These are phyloP conservation scores for Triplophysa bombifrons DNA, from an alignment of 2,797 vertebrate genomes.

Conservation along the genomic window DNA sequence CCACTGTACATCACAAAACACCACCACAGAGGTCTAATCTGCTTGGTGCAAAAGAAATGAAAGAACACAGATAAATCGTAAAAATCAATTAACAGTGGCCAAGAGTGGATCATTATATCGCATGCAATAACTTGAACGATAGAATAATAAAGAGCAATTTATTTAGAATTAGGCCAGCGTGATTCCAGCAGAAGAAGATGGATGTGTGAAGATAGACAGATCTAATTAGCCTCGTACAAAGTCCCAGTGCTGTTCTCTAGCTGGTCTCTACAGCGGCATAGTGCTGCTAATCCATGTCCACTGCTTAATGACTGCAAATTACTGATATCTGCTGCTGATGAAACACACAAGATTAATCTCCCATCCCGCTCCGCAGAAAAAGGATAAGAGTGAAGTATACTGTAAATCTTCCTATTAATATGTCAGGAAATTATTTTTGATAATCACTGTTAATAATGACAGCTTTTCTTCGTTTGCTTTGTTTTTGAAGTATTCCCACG, in stretches of 20 bases:
- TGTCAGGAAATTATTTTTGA: constrained; percentile 43
- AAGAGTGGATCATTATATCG: constrained; percentile 78
- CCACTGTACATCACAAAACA: constrained; percentile 14
- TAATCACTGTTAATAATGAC: constrained; percentile 11
- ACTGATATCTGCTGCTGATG: constrained; percentile 59
- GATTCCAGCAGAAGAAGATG: constrained; percentile 64
- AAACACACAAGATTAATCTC: constrained; percentile 58
- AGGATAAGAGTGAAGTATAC: constrained; percentile 15
- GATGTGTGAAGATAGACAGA: constrained; percentile 74
- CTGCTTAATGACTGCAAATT: constrained; percentile 63
- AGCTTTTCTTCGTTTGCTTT: background rate
- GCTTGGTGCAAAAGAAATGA: constrained; percentile 38
- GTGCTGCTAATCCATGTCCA: constrained; percentile 59
- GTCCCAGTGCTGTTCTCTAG: constrained; percentile 47
- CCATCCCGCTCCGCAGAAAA: constrained; percentile 31
- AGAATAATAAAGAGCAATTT: constrained; percentile 81
- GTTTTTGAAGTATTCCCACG: background rate
- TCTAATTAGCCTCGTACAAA: constrained; percentile 72
- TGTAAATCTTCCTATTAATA: constrained; percentile 20
- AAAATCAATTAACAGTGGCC: constrained; percentile 74
- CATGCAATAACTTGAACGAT: constrained; percentile 78
- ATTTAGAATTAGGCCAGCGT: constrained; percentile 71
- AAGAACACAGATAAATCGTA: constrained; percentile 48
- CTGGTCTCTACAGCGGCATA: constrained; percentile 51
- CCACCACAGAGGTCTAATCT: constrained; percentile 25